Percentiles rank a stretch among this genome's conserved stretches.
Conservation (phyloP, 1,140 invertebrate genomes). For the Galendromus occidentalis region DNA sequence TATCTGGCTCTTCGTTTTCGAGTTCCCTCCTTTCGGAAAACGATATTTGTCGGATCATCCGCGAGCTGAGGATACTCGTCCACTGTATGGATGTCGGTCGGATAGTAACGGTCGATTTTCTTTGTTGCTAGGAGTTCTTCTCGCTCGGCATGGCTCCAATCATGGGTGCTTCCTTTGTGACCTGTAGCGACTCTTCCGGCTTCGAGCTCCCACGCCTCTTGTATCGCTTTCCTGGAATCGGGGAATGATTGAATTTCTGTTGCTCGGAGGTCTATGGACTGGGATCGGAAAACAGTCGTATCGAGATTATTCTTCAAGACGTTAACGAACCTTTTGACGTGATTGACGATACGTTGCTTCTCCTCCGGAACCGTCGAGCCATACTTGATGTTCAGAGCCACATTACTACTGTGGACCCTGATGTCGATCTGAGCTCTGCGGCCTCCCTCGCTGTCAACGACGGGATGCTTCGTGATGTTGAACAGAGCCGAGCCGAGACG, state of each 20-base stretch:
- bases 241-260: too few relatives aligned
- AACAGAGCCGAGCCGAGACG: constrained; percentile 46
- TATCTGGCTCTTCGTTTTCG: constrained; percentile 19
- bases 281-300: too few relatives aligned
- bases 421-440: constrained; percentile 23
- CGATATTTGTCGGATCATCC: constrained; percentile 83
- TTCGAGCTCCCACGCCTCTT: constrained; percentile 78
- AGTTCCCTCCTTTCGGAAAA: constrained; percentile 39
- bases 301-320: too few relatives aligned
- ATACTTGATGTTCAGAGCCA: constrained; percentile 39
- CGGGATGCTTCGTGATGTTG: constrained; percentile 59
- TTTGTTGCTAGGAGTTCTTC: constrained; percentile 69
- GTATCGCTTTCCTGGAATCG: constrained; percentile 44
- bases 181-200: constrained; percentile 50
- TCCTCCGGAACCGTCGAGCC: constrained; percentile 73
- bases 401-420: constrained; percentile 27
- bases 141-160: constrained; percentile 44
- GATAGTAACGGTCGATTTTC: constrained; percentile 58
- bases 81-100: constrained; percentile 72
- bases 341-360: constrained; percentile 60
- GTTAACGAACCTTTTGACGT: constrained; percentile 33
- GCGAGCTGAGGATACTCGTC: constrained; percentile 70
- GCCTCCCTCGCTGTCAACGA: constrained; percentile 15
- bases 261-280: too few relatives aligned
- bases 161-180: constrained; percentile 32